Conservation (phyloP, 1,140 invertebrate genomes). For the Lamellibrachia luymesi region DNA sequence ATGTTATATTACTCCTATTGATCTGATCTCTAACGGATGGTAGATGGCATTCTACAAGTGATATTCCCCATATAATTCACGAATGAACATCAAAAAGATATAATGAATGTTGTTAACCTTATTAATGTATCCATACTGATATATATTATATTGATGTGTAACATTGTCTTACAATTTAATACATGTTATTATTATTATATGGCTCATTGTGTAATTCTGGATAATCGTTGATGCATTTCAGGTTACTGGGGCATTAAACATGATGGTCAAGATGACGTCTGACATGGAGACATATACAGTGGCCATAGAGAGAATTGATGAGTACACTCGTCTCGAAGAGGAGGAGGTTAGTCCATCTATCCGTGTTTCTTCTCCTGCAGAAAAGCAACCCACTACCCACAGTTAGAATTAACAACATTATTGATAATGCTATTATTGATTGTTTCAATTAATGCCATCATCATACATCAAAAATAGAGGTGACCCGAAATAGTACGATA, state of each 20-base stretch:
- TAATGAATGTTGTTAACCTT: no score
- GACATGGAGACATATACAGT: conserved; percentile 98
- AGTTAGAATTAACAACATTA: neutral
- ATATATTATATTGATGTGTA: no score
- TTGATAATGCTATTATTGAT: neutral
- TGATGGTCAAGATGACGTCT: conserved; percentile 93
- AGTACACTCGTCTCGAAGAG: conserved; percentile 80
- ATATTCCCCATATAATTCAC: no score
- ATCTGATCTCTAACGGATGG: no score
- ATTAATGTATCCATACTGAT: no score
- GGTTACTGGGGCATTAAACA: conserved; percentile 90
- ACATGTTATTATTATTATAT: neutral
- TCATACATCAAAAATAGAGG: no score
- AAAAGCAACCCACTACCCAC: neutral
- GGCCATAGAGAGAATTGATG: conserved; percentile 94
- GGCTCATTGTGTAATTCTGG: neutral
- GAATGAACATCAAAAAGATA: no score
- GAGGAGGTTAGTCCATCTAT: conserved; percentile 48
- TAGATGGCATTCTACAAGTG: no score
- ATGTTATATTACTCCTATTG: no score
- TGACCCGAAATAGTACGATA: no score
- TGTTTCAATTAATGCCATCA: neutral
- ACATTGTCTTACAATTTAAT: neutral
- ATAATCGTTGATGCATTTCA: conserved; percentile 26
- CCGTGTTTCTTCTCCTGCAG: neutral